Conservation (phyloP, 1,140 invertebrate genomes). For the Panulirus ornatus region DNA sequence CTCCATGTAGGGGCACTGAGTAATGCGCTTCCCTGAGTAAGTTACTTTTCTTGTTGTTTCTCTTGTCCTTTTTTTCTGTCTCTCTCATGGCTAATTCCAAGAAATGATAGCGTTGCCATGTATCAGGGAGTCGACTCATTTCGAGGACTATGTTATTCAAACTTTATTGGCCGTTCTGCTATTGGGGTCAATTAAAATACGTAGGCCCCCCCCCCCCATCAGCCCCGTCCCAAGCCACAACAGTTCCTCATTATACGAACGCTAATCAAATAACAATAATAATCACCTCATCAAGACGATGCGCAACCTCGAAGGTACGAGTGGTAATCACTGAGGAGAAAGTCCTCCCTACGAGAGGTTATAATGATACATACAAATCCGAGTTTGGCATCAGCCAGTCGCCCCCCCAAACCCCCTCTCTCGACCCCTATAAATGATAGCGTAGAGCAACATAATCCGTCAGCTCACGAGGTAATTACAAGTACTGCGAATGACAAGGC, state of each 20-base stretch:
- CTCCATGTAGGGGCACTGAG: too few relatives aligned
- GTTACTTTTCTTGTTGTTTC: too few relatives aligned
- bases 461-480: slow-evolving; percentile 52
- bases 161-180: too few relatives aligned
- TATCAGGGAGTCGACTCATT: too few relatives aligned
- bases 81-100: too few relatives aligned
- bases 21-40: too few relatives aligned
- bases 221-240: too few relatives aligned
- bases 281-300: slow-evolving; percentile 41
- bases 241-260: slow-evolving; percentile 34
- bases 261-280: slow-evolving; percentile 32
- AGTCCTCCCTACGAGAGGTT: neutral
- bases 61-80: too few relatives aligned
- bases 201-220: too few relatives aligned
- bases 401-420: slow-evolving; percentile 3
- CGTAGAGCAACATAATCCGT: slow-evolving; percentile 51
- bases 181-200: too few relatives aligned
- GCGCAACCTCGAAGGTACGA: neutral
- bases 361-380: slow-evolving; percentile 46
- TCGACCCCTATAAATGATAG: slow-evolving; percentile 56
- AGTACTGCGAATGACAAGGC: slow-evolving; percentile 64
- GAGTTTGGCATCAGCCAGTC: slow-evolving; percentile 8
- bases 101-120: too few relatives aligned
- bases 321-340: slow-evolving; percentile 13
- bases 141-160: too few relatives aligned